Base-by-base conservation (phyloP, 2,113 vertebrate species). In the Furnarius figulus region DNA sequence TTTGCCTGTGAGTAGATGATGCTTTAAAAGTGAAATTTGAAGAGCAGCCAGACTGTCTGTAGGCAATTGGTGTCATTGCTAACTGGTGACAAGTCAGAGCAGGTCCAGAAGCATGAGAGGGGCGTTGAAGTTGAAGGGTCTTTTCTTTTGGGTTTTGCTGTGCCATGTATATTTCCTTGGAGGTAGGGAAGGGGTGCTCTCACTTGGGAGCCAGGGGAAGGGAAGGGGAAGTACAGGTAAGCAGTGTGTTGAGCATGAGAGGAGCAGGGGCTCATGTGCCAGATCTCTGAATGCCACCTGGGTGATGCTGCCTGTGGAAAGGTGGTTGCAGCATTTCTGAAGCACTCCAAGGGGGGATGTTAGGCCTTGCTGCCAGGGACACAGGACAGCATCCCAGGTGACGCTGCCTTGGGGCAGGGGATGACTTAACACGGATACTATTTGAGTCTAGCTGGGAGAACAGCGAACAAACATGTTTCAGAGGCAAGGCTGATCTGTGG, bases 201-300 rank as follows among this genome's bases (percentile, higher is more conserved):
- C 8, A 1, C 58, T 46, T 86, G 22, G 33, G 40, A 83, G 40
- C 33, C 62, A 61, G 58, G 33, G 14, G 5, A 14, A 14, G 50
- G 42, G 50, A 61, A 55, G 65, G 33, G 5, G 22, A 77, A 55
- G 20, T 5, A 3, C 20, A 46, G 61, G n/a, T 81, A 53, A 52
- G 35, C 62, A 52, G 28, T 17, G 27, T 35, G 10, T 21, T 52
- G 16, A 55, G 49, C 62, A 12, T 4, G 2, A 24, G 27, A 71
- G 33, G 21, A 72, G 23, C 8, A 20, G 56, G 8, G 46, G 47
- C 8, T 81, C 1, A 0, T 4, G 2, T 65, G 23, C 61, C 40
- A 67, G 30, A 19, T 77, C 40, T 82, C 56, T 0, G 0, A 63
- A 55, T 1, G 1, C 39, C 31, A 70, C 40, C 50, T 71, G 65